A percentile compares a stretch with the other conserved stretches of the same genome.
These are phyloP conservation scores for Lymantria monacha DNA, from an alignment of 2,888 invertebrate genomes.

Conservation along the genomic window DNA sequence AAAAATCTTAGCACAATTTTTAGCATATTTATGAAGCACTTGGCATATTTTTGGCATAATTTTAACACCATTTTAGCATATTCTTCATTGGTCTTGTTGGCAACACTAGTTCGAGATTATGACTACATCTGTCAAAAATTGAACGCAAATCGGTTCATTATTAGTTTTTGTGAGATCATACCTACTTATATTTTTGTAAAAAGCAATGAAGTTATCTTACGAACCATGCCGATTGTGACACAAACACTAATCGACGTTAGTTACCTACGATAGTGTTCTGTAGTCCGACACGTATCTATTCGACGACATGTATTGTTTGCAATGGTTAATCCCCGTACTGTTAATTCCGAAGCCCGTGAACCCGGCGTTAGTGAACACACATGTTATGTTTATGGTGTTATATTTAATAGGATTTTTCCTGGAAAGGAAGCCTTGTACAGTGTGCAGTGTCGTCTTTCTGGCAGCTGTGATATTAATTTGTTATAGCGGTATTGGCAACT, in stretches of 20 bases:
- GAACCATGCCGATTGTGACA: slow-evolving; percentile 61
- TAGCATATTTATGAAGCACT: too few relatives aligned
- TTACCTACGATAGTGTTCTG: slow-evolving; percentile 37
- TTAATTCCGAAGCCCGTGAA: slow-evolving; percentile 98
- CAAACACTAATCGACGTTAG: slow-evolving; percentile 36
- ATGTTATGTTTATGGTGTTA: slow-evolving; percentile 98
- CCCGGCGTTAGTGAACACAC: slow-evolving; percentile 96
- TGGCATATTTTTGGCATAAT: too few relatives aligned
- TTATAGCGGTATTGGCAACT: slow-evolving; percentile 97
- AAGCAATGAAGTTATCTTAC: slow-evolving; percentile 46
- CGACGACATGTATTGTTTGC: slow-evolving; percentile 94
- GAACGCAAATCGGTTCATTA: slow-evolving; percentile 31
- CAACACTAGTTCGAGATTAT: too few relatives aligned
- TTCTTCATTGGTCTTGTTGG: too few relatives aligned
- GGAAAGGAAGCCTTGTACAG: slow-evolving; percentile 97
- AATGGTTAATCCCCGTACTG: slow-evolving; percentile 98
- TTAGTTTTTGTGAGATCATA: too few relatives aligned
- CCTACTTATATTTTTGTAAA: slow-evolving; percentile 23
- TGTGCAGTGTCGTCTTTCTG: slow-evolving; percentile 97
- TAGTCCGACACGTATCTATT: slow-evolving; percentile 18
- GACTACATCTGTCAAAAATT: slow-evolving; percentile 25
- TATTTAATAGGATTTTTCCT: slow-evolving; percentile 98
- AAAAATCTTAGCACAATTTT: too few relatives aligned
- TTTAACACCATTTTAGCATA: too few relatives aligned
- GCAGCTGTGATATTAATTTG: slow-evolving; percentile 96